Conservation (phyloP, 2,113 vertebrate species). For the Jacana jacana region DNA sequence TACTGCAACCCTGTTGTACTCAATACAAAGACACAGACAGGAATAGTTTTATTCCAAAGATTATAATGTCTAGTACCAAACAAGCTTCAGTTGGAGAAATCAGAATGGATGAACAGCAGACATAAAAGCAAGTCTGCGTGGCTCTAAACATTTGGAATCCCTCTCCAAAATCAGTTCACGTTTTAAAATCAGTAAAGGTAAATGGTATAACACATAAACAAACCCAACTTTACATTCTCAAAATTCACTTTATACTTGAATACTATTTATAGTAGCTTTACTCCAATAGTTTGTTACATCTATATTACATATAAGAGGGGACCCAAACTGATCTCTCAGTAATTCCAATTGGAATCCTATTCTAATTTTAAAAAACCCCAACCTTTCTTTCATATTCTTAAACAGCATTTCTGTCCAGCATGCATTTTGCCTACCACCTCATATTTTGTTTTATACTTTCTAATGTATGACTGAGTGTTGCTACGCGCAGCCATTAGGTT, state of each 20-base stretch:
- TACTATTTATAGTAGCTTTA: background rate
- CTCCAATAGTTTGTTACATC: background rate
- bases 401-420: background rate
- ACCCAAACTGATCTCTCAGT: background rate
- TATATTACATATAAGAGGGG: background rate
- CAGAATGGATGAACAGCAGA: background rate
- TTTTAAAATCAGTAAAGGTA: background rate
- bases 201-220: background rate
- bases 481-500: slow-evolving; percentile 15
- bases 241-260: background rate
- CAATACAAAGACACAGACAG: background rate
- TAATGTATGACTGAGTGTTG: slow-evolving; percentile 2
- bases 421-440: background rate
- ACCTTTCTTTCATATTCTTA: background rate
- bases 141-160: background rate
- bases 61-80: background rate
- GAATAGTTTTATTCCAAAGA: background rate
- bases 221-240: background rate
- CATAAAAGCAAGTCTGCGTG: background rate
- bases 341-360: background rate
- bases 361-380: background rate
- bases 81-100: background rate
- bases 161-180: rapidly evolving
- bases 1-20: background rate
- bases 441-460: slow-evolving; percentile 6